Evolutionary conservation across 2,797 vertebrate genomes (phyloP), one percentile per base, ranked within the genome.

Genomic region (Pelodytes ibericus): DNA sequence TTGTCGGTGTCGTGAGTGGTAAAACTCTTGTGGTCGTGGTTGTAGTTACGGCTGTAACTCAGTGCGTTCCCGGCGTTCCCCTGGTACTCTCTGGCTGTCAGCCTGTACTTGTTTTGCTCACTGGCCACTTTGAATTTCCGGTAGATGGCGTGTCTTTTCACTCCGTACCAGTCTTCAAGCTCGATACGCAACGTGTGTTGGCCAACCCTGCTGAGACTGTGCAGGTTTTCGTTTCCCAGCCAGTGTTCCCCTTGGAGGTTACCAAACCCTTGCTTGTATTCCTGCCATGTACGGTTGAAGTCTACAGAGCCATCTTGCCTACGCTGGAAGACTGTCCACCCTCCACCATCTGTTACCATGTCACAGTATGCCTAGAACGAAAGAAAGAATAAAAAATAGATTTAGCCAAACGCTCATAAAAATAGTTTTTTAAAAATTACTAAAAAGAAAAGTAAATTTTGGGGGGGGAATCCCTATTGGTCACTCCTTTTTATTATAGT

Each of bases 41-140:
- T 95, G 85, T 95, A 94, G n/a, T 87, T 92, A 74, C 90, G 92
- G 81, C 89, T 94, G 86, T 94, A 95, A 84, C 91, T 93, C 77
- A 94, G 72, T 11, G 92, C 91, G 0, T 94, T 94, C 20, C 92
- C 93, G 5, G 92, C 92, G 49, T 93, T 89, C 0, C 92, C 92
- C 1, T 88, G 87, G 79, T 92, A 94, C 69, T 92, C 92, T n/a
- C 86, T 87, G 7, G 85, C 90, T 33, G 91, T 95, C 47, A 94
- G 84, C 2, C 89, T 89, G 71, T 91, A 94, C 80, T 92, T 92
- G 69, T 92, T 89, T 39, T 85, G 86, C 82, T 94, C 92, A 2
- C 88, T 88, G 9, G 91, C 90, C 27, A 94, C 89, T 86, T 87
- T 92, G 85, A 95, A 94, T 80, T 85, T 90, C 83, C 62, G 87